A percentile compares a stretch with the other conserved stretches of the same genome.
These are phyloP conservation scores for Tetrapedia diversipes DNA, from an alignment of 2,888 invertebrate genomes.

Conservation along the genomic window DNA sequence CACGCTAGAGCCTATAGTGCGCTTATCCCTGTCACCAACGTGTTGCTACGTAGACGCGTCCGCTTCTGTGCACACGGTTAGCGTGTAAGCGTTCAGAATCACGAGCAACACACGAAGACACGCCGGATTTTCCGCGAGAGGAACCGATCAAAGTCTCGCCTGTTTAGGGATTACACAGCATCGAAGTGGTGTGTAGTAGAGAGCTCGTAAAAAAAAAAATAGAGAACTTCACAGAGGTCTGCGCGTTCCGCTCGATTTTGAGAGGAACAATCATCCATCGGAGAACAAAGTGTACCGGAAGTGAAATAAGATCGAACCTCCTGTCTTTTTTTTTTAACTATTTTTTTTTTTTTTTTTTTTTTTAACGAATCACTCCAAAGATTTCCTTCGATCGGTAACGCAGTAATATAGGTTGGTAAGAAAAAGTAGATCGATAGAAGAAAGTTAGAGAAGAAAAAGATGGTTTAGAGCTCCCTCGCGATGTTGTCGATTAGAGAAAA, in stretches of 20 bases:
- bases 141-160: not conserved
- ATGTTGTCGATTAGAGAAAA: too few species aligned
- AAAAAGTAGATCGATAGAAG: too few species aligned
- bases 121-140: conserved; percentile 6
- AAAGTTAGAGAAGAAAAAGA: not conserved
- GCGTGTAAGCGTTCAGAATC: conserved; percentile 52
- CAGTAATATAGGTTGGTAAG: too few species aligned
- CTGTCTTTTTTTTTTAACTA: not conserved
- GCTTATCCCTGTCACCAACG: conserved; percentile 61
- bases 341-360: not conserved
- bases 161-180: too few species aligned
- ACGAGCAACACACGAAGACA: conserved; percentile 54
- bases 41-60: conserved; percentile 59
- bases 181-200: not conserved
- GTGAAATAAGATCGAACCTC: not conserved
- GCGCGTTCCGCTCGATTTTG: not conserved
- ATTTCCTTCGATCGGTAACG: not conserved
- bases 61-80: conserved; percentile 56
- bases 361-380: not conserved
- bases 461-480: too few species aligned
- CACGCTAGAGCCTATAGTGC: conserved; percentile 59
- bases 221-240: not conserved
- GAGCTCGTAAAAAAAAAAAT: not conserved
- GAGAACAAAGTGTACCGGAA: not conserved
- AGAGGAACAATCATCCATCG: not conserved